Evolutionary conservation across 2,797 vertebrate genomes (phyloP).

Genomic region (Kryptopterus vitreolus): DNA sequence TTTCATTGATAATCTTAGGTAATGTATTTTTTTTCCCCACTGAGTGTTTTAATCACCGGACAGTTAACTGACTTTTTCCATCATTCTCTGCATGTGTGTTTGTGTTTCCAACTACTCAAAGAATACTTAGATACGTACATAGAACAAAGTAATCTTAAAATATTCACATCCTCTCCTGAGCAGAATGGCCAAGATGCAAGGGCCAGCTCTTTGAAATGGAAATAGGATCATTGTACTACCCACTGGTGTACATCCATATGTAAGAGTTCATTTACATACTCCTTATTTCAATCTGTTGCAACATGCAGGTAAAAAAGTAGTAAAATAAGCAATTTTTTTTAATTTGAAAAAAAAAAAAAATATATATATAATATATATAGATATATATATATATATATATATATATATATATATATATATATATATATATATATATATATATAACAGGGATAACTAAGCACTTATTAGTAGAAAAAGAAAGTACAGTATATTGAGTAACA

Average conservation of each 20-base stretch:
- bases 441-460: background rate
- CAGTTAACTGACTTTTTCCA: background rate
- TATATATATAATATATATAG: no score
- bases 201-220: slow-evolving; percentile 57
- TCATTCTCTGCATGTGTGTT: background rate
- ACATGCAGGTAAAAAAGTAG: background rate
- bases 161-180: slow-evolving; percentile 47
- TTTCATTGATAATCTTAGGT: background rate
- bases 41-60: background rate
- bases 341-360: no score
- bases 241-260: slow-evolving; percentile 35
- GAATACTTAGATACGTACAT: background rate
- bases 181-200: slow-evolving; percentile 41
- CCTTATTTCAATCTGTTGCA: slow-evolving; percentile 1
- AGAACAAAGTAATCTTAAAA: slow-evolving; percentile 37
- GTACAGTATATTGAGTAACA: background rate
- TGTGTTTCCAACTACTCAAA: background rate
- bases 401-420: no score
- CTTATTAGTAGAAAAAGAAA: slow-evolving; percentile 12
- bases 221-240: slow-evolving; percentile 45
- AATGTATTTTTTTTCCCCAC: background rate
- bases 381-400: no score
- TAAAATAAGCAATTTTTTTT: background rate
- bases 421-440: no score
- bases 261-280: slow-evolving; percentile 36